Base-by-base conservation (phyloP, 1,140 invertebrate genomes). In the Amyelois transitella region DNA sequence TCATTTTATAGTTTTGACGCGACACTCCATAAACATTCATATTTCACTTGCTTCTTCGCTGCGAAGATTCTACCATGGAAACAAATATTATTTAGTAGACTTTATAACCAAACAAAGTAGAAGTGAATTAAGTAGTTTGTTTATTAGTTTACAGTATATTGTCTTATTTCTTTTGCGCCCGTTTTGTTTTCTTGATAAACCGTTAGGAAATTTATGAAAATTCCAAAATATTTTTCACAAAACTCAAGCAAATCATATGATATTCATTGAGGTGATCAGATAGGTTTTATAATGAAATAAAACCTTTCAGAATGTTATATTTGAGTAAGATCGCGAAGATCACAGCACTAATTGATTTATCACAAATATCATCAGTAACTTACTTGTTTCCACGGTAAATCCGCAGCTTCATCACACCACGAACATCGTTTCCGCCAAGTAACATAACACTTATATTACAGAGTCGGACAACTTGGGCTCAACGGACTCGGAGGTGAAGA, bases 401-500 rank as follows among this genome's bases (percentile, higher is more conserved):
- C 18, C 19, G 45, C 45, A 48, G 45, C 45, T 48, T 48, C 45
- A 48, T 21, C 45, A n/a, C 18, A 48, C 0, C 45, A 1, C 10
- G 6, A 7, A 5, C 19, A 21, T 20, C 19, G 18, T 2, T 1
- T 21, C 6, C 18, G 12, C 19, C 19, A 21, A n/a, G 5, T 63
- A n/a, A 45, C 25, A 8, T 21, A 6, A 7, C 49, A 20, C 18
- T 72, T 65, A 58, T 58, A 38, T 93, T 93, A 84, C 93, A 94
- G 94, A 95, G 89, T 94, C 93, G 86, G 94, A 94, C 91, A 95
- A 95, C 91, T 91, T 94, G 90, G 93, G 94, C 81, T 94, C 93
- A 81, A 94, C 94, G 89, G 94, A 95, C 90, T 94, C 94, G 80
- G 94, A 95, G 90, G 94, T 95, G 89, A 95, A 94, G 92, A 94